Evolutionary conservation across 2,797 vertebrate genomes (phyloP), one percentile per base, ranked within the genome.

Genomic region (Phalloptychus januarius): DNA sequence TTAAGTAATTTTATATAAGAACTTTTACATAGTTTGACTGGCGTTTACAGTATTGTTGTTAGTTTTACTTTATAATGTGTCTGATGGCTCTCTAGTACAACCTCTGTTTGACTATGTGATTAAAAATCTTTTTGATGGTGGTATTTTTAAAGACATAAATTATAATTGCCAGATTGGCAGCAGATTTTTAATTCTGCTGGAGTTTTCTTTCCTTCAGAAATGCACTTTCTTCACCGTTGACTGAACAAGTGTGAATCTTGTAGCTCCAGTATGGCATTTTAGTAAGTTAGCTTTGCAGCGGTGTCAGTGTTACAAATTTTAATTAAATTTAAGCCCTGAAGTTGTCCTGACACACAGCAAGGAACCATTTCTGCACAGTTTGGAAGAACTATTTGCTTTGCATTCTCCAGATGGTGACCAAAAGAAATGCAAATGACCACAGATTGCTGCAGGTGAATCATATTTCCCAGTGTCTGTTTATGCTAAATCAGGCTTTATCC

Each of bases 401-500:
- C 23, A 74, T 63, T 0, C 25, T 54, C 45, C 50, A 79, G 42
- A 77, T 72, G 65, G 13, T 52, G 31, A 80, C 50, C 33, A 38
- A 67, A 56, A 67, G 42, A 61, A 20, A 76, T 74, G 36, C 33
- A 67, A 40, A 67, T 25, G 23, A 13, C 13, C 36, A 38, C 33
- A 38, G 63, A 67, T 25, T 31, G 44, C 38, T 78, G 65, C 82
- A 81, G 77, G 28, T 79, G 52, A 74, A 76, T 23, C 25, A 25
- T 54, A n/a, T 46, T 25, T 31, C 70, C 36, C 63, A 20, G 3
- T 31, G n/a, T 20, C 42, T 71, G 28, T 40, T 67, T 36, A 25
- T 20, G 16, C 36, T 20, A 36, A 63, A 63, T 36, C 15, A 63
- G 7, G 7, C 3, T 63, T 20, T 1, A 36, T 63, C 16, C 16